Evolutionary conservation across 1,140 invertebrate species (phyloP), one percentile per base, ranked within the genome.

Genomic region (Cepaea nemoralis): DNA sequence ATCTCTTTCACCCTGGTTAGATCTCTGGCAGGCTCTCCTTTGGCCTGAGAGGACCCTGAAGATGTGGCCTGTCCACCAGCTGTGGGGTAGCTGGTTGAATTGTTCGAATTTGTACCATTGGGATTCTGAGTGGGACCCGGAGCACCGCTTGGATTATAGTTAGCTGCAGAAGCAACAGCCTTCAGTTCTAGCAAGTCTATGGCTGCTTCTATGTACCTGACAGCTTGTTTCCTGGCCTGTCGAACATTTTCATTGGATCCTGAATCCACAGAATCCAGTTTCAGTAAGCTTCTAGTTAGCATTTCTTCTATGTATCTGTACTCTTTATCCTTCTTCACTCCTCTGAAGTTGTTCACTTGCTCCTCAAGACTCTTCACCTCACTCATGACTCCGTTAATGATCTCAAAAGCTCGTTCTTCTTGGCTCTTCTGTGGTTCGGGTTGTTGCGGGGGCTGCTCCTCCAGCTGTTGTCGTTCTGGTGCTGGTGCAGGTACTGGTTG

Each of bases 291-390:
- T 63, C 97, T 94, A 0, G 97, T 98, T 24, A 99, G 91, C 97
- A 98, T 98, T 91, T 99, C 97, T 90, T 98, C 97, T 63, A 98
- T 90, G 89, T 95, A 97, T 40, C 96, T 92, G 87, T 97, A 98
- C 77, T 95, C 93, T 90, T 97, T 98, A 87, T 97, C 95, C 84
- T 93, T 94, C 5, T 93, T 93, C 76, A 92, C 93, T 3, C 96
- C 96, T 42, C 88, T 92, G 88, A 96, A 98, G 76, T 94, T 92
- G 83, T 96, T 95, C 12, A 98, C 96, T 87, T 95, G 93, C 24
- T 93, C 93, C 92, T 95, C 94, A 0, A 97, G 92, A 35, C 95
- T 93, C 39, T 95, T 93, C 0, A 97, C 95, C 85, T 97, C 96
- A 31, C 94, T 94, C 88, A 96, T 94, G 67, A 98, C 95, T 39